These are phyloP conservation scores for Chymomyza procnemis DNA, from an alignment of 2,888 invertebrate species.

Conservation along the genomic window DNA sequence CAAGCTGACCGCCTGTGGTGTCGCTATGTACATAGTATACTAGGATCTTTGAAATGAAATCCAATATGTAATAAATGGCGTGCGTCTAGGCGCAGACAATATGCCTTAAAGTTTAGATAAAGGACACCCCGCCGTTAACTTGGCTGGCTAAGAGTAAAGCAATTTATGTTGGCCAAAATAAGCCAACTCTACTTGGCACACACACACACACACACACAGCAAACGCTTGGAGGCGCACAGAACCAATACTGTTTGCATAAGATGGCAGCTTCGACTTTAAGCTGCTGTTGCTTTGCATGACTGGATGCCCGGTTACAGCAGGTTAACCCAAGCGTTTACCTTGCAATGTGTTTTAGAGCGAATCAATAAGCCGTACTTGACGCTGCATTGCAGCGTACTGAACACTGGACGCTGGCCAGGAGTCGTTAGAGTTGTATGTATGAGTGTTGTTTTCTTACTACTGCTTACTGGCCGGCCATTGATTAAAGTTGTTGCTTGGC, in stretches of 20 bases:
- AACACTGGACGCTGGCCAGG: too few relatives aligned
- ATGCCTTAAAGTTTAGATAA: slow-evolving; percentile 27
- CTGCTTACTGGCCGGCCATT: slow-evolving; percentile 55
- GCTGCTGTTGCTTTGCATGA: background rate
- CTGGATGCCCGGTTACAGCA: background rate
- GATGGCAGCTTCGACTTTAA: background rate
- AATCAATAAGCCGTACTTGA: slow-evolving; percentile 49
- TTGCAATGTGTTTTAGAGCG: slow-evolving; percentile 22
- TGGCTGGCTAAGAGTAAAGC: slow-evolving; percentile 25
- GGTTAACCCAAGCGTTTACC: slow-evolving; percentile 11
- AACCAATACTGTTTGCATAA: background rate
- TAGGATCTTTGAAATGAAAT: slow-evolving; percentile 58
- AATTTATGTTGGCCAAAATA: slow-evolving; percentile 36
- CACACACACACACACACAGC: slow-evolving; percentile 1
- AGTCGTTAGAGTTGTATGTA: too few relatives aligned
- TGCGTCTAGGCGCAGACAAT: slow-evolving; percentile 26
- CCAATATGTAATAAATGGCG: slow-evolving; percentile 62
- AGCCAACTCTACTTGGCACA: slow-evolving; percentile 7
- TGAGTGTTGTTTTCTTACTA: slow-evolving; percentile 3
- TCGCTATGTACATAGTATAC: background rate
- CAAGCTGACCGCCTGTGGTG: slow-evolving; percentile 33
- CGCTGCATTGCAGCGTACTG: slow-evolving; percentile 53
- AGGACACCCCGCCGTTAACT: slow-evolving; percentile 30
- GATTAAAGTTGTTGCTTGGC: slow-evolving; percentile 68
- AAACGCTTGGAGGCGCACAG: background rate